Base-by-base conservation (phyloP, 2,888 invertebrate genomes). In the Boloria selene region DNA sequence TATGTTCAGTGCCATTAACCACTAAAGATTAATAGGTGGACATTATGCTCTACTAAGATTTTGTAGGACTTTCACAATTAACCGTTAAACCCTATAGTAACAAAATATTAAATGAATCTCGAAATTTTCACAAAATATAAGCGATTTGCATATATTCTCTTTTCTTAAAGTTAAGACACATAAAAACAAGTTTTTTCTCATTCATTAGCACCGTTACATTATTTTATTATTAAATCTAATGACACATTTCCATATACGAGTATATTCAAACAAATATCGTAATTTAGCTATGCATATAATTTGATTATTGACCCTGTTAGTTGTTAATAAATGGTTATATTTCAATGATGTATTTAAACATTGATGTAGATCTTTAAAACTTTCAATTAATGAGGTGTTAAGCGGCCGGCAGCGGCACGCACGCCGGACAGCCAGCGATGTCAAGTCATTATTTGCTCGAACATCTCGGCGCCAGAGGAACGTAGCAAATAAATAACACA, bases 71-170 rank as follows among this genome's bases (percentile, higher is more conserved):
- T 75, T 76, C 74, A 70, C 76, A 71, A 55, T 62, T 68, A 56
- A 76, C 78, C 75, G 76, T 79, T 81, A 76, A 70, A 60, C 73
- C 73, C 74, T 70, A 69, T 74, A 74, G 72, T 64, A 71, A 75
- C 65, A 67, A 73, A 73, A 75, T 75, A 67, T 68, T 74, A 60
- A 69, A 71, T 69, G 22, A 68, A 77, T 72, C 71, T 67, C 72
- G n/a, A n/a, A n/a, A 74, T 71, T 74, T 70, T 69, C 70, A 78
- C 75, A 79, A 79, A 75, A 13, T 51, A 53, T 10, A 51, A 61
- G 26, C 42, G 13, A 53, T 67, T 64, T 61, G 47, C 47, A 61
- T 67, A 1, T 42, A 13, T 60, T 61, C 26, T 54, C 49, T 42
- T 42, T 26, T 45, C 13, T 59, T 49, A 13, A 4, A n/a, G 16